phyloP scores from a whole-genome alignment of 2,888 invertebrate species.

The Pharmacophagus antenor region DNA sequence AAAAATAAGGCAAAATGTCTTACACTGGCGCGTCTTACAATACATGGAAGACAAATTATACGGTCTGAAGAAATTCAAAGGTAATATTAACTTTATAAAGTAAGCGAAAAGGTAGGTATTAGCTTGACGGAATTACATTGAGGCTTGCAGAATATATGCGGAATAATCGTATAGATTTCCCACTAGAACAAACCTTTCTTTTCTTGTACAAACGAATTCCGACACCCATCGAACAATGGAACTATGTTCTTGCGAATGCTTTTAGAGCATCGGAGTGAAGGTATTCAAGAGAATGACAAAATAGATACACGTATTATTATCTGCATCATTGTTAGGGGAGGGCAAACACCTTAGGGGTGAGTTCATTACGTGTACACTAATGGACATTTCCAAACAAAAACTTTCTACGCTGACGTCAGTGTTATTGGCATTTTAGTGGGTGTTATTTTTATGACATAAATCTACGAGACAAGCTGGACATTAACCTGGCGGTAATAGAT shows the following conservation, averaged over 20 bases:
- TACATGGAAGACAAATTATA: slow-evolving; percentile 29
- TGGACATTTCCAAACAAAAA: slow-evolving; percentile 11
- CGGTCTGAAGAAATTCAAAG: not conserved
- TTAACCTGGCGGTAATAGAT: not conserved
- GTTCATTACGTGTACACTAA: slow-evolving; percentile 20
- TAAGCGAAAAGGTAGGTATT: slow-evolving; percentile 1
- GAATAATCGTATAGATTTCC: slow-evolving; percentile 28
- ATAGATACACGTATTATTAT: not conserved
- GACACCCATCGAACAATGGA: slow-evolving; percentile 26
- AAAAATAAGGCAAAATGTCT: slow-evolving; percentile 26
- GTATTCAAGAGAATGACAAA: not conserved
- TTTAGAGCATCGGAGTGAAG: slow-evolving; percentile 7
- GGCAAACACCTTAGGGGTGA: slow-evolving; percentile 12
- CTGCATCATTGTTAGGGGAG: slow-evolving; percentile 2
- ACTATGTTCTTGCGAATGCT: slow-evolving; percentile 10
- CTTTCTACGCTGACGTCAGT: not conserved
- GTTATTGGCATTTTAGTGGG: not conserved
- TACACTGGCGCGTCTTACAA: slow-evolving; percentile 18
- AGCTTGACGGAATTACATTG: not conserved
- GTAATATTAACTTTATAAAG: slow-evolving; percentile 7
- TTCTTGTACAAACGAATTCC: slow-evolving; percentile 27
- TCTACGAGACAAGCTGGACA: no score
- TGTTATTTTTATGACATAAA: not conserved
- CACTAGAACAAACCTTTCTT: slow-evolving; percentile 29
- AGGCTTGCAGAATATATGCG: slow-evolving; percentile 12